Conservation (phyloP, 1,140 invertebrate genomes). For the Orussus abietinus region DNA sequence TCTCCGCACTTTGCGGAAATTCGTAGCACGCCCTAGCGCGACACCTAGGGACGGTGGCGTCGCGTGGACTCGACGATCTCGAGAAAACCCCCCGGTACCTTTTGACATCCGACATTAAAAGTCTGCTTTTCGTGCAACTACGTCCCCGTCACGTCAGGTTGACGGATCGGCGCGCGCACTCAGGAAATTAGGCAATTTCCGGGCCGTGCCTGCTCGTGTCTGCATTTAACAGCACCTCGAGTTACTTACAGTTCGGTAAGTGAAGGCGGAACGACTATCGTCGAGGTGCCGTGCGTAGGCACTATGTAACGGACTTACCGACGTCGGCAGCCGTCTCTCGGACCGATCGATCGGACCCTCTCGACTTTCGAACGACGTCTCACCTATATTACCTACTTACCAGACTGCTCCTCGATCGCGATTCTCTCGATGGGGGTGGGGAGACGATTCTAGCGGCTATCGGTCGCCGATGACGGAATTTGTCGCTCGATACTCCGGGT, state of each 20-base stretch:
- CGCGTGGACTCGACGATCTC: background rate
- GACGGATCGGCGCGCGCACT: constrained; percentile 54
- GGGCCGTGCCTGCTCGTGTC: constrained; percentile 50
- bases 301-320: no score
- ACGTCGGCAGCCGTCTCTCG: constrained; percentile 13
- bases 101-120: constrained; percentile 56
- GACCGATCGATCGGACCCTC: constrained; percentile 37
- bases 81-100: constrained; percentile 30
- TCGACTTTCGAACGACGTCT: no score
- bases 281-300: constrained; percentile 21
- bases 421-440: no score
- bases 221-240: constrained; percentile 51
- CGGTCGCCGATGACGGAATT: no score
- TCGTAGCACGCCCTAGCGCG: no score
- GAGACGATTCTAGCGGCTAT: no score
- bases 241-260: constrained; percentile 45
- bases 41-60: no score
- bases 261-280: constrained; percentile 38
- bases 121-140: constrained; percentile 47
- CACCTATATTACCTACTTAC: no score
- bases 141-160: constrained; percentile 51
- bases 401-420: no score
- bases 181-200: constrained; percentile 58
- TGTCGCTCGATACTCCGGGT: no score
- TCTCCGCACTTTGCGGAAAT: no score